These are phyloP conservation scores for Agrochola lota DNA, from an alignment of 2,888 invertebrate species.

Conservation along the genomic window DNA sequence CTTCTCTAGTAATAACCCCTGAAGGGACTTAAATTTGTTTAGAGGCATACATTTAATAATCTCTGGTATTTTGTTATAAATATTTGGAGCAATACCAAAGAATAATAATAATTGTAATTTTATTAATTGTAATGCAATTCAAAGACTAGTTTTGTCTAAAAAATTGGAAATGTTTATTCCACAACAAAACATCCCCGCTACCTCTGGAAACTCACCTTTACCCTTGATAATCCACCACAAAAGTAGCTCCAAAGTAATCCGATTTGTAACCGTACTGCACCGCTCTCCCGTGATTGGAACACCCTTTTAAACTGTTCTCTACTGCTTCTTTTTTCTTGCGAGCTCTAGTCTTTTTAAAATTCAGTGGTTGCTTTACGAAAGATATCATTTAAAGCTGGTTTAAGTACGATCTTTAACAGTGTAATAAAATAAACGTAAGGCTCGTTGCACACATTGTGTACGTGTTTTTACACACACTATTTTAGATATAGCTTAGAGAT, in stretches of 20 bases:
- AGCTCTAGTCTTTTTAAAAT: conserved; percentile 9
- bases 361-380: conserved; percentile 3
- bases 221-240: conserved; percentile 65
- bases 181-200: neutral
- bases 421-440: neutral
- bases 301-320: conserved; percentile 57
- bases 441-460: too few species aligned
- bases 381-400: neutral
- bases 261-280: conserved; percentile 69
- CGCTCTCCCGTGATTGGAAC: conserved; percentile 62
- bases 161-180: neutral
- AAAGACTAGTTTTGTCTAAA: too few species aligned
- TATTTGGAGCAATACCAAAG: too few species aligned
- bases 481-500: too few species aligned
- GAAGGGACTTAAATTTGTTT: too few species aligned
- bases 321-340: conserved; percentile 14
- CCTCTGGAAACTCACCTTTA: conserved; percentile 45
- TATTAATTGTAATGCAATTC: too few species aligned
- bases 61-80: too few species aligned
- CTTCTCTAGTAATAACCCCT: too few species aligned
- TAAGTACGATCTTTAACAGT: neutral
- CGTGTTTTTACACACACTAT: too few species aligned
- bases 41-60: too few species aligned
- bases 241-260: conserved; percentile 71
- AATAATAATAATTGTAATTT: too few species aligned